Conservation (phyloP, 1,140 invertebrate genomes). For the Drosophila ironensis region DNA sequence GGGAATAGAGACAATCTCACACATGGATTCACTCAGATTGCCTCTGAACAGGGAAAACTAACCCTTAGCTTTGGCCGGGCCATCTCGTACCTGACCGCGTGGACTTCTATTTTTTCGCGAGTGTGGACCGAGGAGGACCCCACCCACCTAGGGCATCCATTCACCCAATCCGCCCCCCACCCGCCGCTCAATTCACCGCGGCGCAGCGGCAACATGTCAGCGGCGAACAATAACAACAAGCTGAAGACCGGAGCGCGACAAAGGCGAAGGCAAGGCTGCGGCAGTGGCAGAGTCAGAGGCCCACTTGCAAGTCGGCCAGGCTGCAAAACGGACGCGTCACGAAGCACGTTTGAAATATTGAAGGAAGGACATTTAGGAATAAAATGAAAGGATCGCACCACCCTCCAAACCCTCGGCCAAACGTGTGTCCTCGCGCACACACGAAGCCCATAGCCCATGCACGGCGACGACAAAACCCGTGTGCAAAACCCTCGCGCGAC, state of each 20-base stretch:
- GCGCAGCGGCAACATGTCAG: slow-evolving; percentile 72
- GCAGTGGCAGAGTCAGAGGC: slow-evolving; percentile 44
- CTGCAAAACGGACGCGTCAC: slow-evolving; percentile 76
- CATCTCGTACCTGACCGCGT: too few relatives aligned
- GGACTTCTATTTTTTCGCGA: background rate
- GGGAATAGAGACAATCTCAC: too few relatives aligned
- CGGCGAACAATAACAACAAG: slow-evolving; percentile 57
- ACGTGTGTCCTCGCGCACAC: slow-evolving; percentile 43
- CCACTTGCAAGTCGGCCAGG: slow-evolving; percentile 65
- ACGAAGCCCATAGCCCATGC: background rate
- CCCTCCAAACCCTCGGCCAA: slow-evolving; percentile 31
- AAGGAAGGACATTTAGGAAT: slow-evolving; percentile 81
- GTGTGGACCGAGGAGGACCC: background rate
- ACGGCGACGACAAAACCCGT: slow-evolving; percentile 33
- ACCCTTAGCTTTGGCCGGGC: too few relatives aligned
- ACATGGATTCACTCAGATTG: too few relatives aligned
- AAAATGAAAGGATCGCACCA: slow-evolving; percentile 80
- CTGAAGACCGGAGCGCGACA: slow-evolving; percentile 47
- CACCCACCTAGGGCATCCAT: too few relatives aligned
- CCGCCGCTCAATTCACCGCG: slow-evolving; percentile 65
- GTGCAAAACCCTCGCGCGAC: slow-evolving; percentile 59
- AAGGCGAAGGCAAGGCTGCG: slow-evolving; percentile 29
- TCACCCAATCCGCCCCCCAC: slow-evolving; percentile 1
- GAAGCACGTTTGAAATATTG: slow-evolving; percentile 81
- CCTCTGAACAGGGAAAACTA: too few relatives aligned